Evolutionary conservation across 2,113 vertebrate species (phyloP).

Genomic region (Oreocharis arfaki): DNA sequence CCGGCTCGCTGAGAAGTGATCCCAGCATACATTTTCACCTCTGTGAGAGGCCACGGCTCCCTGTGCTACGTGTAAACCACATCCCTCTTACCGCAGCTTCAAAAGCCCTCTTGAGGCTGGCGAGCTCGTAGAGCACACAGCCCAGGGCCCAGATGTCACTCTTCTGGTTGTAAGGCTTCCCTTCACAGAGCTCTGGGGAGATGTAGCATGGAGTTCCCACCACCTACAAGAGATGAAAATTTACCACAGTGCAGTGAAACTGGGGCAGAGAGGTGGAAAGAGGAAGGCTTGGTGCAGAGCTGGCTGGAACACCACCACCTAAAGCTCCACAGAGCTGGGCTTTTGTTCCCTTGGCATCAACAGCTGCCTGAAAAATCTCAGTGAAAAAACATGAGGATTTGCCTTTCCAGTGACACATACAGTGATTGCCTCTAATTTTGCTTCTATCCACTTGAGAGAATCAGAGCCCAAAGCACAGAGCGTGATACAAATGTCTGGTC

Average conservation of each 20-base stretch:
- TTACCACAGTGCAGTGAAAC: background rate
- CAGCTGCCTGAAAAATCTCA: background rate
- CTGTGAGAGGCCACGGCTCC: background rate
- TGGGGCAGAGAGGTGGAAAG: background rate
- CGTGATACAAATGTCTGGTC: background rate
- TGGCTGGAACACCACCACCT: background rate
- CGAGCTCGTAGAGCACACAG: conserved; percentile 94
- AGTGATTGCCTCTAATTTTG: conserved; percentile 11
- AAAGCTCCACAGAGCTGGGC: background rate
- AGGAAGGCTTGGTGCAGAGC: background rate
- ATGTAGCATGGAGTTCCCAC: conserved; percentile 97
- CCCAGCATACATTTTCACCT: background rate
- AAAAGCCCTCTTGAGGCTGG: conserved; percentile 96
- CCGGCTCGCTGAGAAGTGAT: background rate
- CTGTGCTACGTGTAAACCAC: background rate
- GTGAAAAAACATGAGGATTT: background rate
- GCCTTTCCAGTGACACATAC: background rate
- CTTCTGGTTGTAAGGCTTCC: conserved; percentile 98
- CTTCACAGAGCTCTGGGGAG: conserved; percentile 96
- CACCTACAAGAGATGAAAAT: conserved; percentile 73
- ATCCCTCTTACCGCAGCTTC: conserved; percentile 88
- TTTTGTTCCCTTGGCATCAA: background rate
- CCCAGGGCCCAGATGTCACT: conserved; percentile 98
- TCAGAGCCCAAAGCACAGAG: background rate
- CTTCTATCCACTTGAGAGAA: background rate